phyloP scores from a whole-genome alignment of 2,797 vertebrate genomes.

The Sebastes itinus region DNA sequence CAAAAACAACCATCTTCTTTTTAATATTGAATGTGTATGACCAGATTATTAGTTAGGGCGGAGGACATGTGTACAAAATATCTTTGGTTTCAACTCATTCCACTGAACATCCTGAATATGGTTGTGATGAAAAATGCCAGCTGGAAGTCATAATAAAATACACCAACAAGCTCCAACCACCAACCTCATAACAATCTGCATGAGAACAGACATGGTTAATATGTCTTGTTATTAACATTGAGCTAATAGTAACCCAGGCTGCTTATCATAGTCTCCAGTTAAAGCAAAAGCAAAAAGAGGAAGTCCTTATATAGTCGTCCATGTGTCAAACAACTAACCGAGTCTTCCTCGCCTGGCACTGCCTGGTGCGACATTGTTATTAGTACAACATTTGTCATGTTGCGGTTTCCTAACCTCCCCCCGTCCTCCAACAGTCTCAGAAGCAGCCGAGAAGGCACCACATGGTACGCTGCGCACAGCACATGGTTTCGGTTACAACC shows the following conservation, averaged over 20 bases:
- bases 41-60: neutral
- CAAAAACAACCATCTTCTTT: neutral
- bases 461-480: slow-evolving; percentile 45
- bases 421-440: slow-evolving; percentile 43
- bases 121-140: slow-evolving; percentile 6
- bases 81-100: slow-evolving; percentile 18
- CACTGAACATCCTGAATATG: slow-evolving; percentile 14
- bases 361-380: slow-evolving; percentile 54
- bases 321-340: slow-evolving; percentile 36
- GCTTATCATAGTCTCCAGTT: neutral
- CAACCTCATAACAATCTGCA: neutral
- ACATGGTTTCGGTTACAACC: slow-evolving; percentile 67
- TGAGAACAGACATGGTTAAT: neutral
- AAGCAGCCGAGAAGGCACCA: slow-evolving; percentile 58
- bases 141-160: slow-evolving; percentile 15
- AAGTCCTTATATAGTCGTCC: slow-evolving; percentile 31
- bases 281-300: slow-evolving; percentile 26
- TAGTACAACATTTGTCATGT: slow-evolving; percentile 73
- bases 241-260: neutral
- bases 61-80: neutral
- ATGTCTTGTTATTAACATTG: neutral
- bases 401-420: slow-evolving; percentile 68
- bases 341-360: slow-evolving; percentile 51
- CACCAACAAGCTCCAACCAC: slow-evolving; percentile 5
- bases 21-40: slow-evolving; percentile 9